phyloP scores from a whole-genome alignment of 2,797 vertebrate species.

The Manis crassicaudata region DNA sequence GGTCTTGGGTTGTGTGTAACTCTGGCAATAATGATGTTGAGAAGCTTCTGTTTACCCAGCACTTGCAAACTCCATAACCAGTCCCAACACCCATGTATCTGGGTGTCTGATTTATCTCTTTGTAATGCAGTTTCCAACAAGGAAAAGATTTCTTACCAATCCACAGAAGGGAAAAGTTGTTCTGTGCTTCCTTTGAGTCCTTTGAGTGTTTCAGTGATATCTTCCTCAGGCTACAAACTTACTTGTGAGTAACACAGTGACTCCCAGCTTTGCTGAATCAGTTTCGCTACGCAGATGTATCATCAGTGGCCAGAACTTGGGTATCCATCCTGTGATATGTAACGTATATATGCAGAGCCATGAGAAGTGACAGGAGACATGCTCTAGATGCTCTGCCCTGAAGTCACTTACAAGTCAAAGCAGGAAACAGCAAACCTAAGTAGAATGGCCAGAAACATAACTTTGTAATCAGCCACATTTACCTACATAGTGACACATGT shows the following conservation, averaged over 20 bases:
- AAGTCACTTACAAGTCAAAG: neutral
- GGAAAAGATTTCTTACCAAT: neutral
- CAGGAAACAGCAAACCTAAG: neutral
- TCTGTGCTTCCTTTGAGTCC: neutral
- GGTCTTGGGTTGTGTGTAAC: slow-evolving; percentile 14
- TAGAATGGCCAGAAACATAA: neutral
- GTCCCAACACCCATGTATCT: neutral
- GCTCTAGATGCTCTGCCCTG: neutral
- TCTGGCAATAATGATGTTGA: neutral
- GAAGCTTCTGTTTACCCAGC: neutral
- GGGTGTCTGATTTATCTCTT: neutral
- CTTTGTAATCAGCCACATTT: neutral
- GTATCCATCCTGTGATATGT: neutral
- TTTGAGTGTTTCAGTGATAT: neutral
- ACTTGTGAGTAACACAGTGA: neutral
- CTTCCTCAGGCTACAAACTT: neutral
- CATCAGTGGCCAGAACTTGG: neutral
- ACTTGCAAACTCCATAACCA: neutral
- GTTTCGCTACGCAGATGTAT: neutral
- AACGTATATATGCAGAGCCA: neutral
- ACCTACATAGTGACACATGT: neutral
- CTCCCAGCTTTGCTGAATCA: neutral
- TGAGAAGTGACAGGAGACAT: neutral
- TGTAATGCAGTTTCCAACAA: neutral
- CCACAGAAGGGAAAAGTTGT: neutral